These are phyloP conservation scores for Drosophila melanosoma DNA, from an alignment of 2,888 invertebrate species.

Conservation along the genomic window DNA sequence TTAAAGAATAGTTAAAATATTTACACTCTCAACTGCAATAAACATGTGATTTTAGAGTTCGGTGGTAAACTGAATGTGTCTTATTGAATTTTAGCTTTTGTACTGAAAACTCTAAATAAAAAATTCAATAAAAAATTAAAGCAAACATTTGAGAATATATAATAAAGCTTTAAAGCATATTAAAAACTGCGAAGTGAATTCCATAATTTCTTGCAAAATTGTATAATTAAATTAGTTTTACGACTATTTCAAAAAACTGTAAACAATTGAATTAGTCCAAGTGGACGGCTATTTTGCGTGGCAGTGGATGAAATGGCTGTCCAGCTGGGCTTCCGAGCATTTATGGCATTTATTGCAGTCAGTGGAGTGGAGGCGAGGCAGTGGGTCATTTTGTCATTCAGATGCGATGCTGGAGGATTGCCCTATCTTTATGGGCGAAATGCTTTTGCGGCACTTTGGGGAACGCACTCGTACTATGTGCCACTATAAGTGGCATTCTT, in stretches of 20 bases:
- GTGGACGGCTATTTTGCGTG: constrained; percentile 37
- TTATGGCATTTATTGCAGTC: constrained; percentile 43
- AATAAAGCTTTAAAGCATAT: neutral
- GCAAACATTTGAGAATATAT: neutral
- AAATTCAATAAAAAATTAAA: neutral
- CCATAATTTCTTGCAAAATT: constrained; percentile 2
- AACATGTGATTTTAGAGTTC: no score
- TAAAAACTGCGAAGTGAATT: neutral
- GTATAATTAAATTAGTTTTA: constrained; percentile 40
- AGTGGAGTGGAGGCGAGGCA: constrained; percentile 25
- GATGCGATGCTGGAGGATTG: constrained; percentile 18
- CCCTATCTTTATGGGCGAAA: constrained; percentile 20
- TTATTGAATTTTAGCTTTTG: neutral
- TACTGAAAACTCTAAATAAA: neutral
- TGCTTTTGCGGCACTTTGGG: constrained; percentile 34
- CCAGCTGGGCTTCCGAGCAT: constrained; percentile 10
- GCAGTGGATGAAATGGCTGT: constrained; percentile 44
- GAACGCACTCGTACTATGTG: constrained; percentile 6
- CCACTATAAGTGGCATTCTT: constrained; percentile 11
- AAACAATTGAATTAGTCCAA: constrained; percentile 49
- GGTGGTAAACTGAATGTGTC: neutral
- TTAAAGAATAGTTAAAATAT: neutral
- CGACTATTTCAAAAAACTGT: constrained; percentile 12
- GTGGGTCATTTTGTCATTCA: constrained; percentile 33
- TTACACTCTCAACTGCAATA: neutral